Evolutionary conservation across 2,113 vertebrate species (phyloP).

Genomic region (Neodon shergylaensis): DNA sequence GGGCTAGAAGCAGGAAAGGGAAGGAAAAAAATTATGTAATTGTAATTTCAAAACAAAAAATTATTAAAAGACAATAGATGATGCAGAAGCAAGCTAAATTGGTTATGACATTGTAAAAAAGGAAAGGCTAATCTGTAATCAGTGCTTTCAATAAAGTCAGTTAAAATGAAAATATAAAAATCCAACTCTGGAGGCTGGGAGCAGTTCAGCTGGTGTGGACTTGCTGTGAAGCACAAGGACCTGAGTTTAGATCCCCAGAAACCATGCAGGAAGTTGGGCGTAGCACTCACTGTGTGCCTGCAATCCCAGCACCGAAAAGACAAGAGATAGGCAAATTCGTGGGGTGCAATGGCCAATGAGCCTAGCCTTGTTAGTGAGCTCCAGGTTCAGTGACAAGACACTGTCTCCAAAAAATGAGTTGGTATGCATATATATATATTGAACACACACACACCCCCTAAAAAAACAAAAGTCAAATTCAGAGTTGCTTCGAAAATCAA

Average conservation of each 20-base stretch:
- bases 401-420: neutral
- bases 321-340: neutral
- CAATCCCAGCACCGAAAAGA: too few relatives aligned
- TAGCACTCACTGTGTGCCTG: neutral
- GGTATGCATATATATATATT: neutral
- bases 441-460: neutral
- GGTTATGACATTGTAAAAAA: neutral
- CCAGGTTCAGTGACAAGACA: neutral
- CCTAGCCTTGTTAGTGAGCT: neutral
- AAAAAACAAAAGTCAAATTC: neutral
- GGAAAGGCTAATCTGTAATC: neutral
- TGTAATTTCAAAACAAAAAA: neutral
- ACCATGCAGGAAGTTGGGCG: neutral
- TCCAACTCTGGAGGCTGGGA: neutral
- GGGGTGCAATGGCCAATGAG: neutral
- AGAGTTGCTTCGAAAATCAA: constrained; percentile 18
- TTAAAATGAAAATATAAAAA: neutral
- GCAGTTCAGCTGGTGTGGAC: neutral
- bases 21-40: neutral
- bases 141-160: neutral
- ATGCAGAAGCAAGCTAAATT: neutral
- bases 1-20: neutral
- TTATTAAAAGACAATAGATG: neutral
- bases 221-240: neutral
- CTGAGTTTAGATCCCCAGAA: neutral